Evolutionary conservation across 64 coral and sea anemone genomes (phyloP).

Genomic region (Trachythela sp.): DNA sequence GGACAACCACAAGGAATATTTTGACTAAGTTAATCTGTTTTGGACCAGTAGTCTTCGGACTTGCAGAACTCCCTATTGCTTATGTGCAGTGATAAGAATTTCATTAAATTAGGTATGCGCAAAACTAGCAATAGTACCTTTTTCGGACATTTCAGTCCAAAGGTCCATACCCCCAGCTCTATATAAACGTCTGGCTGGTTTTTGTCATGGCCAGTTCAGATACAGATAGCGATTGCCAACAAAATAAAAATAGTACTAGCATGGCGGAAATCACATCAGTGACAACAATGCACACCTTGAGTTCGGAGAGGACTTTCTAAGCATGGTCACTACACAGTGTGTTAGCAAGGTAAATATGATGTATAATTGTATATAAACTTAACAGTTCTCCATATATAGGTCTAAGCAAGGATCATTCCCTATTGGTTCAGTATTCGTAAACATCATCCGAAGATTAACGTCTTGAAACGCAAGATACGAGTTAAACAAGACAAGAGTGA

Average conservation of each 20-base stretch:
- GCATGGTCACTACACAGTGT: constrained; percentile 71
- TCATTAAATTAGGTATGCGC: too few species aligned
- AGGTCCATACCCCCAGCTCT: constrained; percentile 55
- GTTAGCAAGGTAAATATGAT: constrained; percentile 66
- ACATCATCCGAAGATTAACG: too few species aligned
- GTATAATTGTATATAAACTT: too few species aligned
- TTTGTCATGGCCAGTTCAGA: constrained; percentile 98
- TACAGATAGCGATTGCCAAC: constrained; percentile 44
- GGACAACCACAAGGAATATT: constrained; percentile 56
- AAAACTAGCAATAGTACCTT: neutral
- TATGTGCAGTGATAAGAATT: too few species aligned
- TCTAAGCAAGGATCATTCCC: too few species aligned
- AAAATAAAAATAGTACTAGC: constrained; percentile 72
- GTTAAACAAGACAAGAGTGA: too few species aligned
- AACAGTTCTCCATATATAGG: too few species aligned
- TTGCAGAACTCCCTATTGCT: too few species aligned
- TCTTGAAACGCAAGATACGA: too few species aligned
- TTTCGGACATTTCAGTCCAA: constrained; percentile 45
- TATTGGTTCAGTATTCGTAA: too few species aligned
- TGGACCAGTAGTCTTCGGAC: too few species aligned
- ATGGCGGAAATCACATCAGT: constrained; percentile 96
- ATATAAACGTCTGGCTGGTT: constrained; percentile 84
- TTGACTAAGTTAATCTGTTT: constrained; percentile 71
- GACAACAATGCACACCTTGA: constrained; percentile 88
- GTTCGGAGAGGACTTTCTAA: constrained; percentile 68